phyloP scores from a whole-genome alignment of 2,113 vertebrate genomes.

The Xenotilapia caudafasciata region DNA sequence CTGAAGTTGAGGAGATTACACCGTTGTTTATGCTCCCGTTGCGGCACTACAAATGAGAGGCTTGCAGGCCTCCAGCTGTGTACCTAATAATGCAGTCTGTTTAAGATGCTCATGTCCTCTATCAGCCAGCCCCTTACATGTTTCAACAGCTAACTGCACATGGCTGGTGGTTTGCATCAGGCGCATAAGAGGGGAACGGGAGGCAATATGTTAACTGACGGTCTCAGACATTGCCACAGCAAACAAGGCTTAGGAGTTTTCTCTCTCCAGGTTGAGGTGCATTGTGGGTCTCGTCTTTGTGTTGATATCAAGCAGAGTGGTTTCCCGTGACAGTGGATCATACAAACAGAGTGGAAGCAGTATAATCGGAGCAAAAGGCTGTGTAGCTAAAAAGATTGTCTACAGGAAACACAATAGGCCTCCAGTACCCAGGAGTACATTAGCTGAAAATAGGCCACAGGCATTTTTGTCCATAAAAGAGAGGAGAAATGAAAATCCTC shows the following conservation, averaged over 20 bases:
- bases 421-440: slow-evolving; percentile 46
- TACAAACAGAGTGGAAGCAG: slow-evolving; percentile 30
- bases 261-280: slow-evolving; percentile 34
- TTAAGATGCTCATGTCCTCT: slow-evolving; percentile 48
- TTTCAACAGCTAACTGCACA: slow-evolving; percentile 44
- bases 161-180: slow-evolving; percentile 40
- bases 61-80: slow-evolving; percentile 59
- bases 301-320: slow-evolving; percentile 27
- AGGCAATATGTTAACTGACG: slow-evolving; percentile 35
- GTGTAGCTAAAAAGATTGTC: slow-evolving; percentile 59
- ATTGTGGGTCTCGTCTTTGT: slow-evolving; percentile 33
- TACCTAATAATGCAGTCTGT: slow-evolving; percentile 55
- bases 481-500: slow-evolving; percentile 49
- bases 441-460: slow-evolving; percentile 58
- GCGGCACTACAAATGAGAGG: slow-evolving; percentile 48
- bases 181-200: slow-evolving; percentile 21
- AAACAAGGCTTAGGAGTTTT: slow-evolving; percentile 33
- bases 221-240: slow-evolving; percentile 21
- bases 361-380: slow-evolving; percentile 44
- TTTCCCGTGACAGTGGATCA: slow-evolving; percentile 47
- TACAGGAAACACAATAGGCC: slow-evolving; percentile 48
- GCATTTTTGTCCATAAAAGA: slow-evolving; percentile 54
- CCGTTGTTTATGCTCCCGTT: slow-evolving; percentile 50
- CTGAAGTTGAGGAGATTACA: slow-evolving; percentile 51
- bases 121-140: slow-evolving; percentile 46